Evolutionary conservation across 2,888 invertebrate genomes (phyloP), one percentile per base, ranked within the genome.

Genomic region (Coelopa pilipes): DNA sequence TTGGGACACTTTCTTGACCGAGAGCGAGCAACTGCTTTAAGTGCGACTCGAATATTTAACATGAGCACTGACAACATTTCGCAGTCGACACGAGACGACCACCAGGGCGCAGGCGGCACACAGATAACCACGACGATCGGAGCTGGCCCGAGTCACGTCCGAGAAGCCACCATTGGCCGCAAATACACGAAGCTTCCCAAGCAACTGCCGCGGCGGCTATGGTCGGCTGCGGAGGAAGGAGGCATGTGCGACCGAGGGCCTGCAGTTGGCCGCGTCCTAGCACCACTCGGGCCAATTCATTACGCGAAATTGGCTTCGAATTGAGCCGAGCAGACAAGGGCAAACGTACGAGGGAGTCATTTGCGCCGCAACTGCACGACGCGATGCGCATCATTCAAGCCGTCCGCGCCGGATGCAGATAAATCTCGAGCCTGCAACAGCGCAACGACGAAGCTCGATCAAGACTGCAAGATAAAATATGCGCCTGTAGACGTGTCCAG

Each of bases 371-470:
- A 59, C 59, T 34, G 62, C 62, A 21, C 55, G 17, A 24, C n/a
- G 13, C 57, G 59, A 55, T 55, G 68, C 24, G 53, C 68, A 69
- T 69, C 69, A 69, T 69, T 69, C 57, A 73, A 72, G 71, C 73
- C 73, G 57, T 77, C 72, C 72, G 74, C 74, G 73, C 76, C 79
- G 79, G 78, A 79, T 79, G 78, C 71, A 77, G 79, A 79, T 79
- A 78, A 79, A 79, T 79, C 79, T 79, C 76, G 62, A 73, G 76
- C 59, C 65, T 73, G 73, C 65, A 75, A 73, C n/a, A 15, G 47
- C 60, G 57, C 46, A 72, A 73, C 63, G 55, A 63, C 63, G 57
- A 76, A 74, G 76, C 76, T 76, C 76, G 76, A 74, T 76, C 74
- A 74, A 72, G 68, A 76, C 74, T 70, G 74, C 53, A 45, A 66